Base-by-base conservation (phyloP, 30 jellyfish, hydroid and myxozoan genomes). In the Haliclystus octoradiatus region DNA sequence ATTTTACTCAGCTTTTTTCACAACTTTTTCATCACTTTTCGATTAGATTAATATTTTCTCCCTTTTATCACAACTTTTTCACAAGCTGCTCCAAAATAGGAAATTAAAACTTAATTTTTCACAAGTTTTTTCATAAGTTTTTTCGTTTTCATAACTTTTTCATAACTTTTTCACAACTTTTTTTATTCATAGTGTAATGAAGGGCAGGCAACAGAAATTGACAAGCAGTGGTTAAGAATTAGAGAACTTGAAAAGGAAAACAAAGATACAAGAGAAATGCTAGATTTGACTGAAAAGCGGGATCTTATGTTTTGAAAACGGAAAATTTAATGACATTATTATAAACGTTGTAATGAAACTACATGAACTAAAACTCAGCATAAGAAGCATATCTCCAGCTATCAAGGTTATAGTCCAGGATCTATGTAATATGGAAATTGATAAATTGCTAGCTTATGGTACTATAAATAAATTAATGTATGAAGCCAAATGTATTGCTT, bases 351-450 rank as follows among this genome's bases (percentile, higher is more conserved):
- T 65, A 32, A 65, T 29, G 75, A 65, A 65, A 65, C 65, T 65
- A 22, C 75, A 65, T 33, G 75, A 65, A 32, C 65, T 65, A 0
- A 65, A 65, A 31, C 66, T 65, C 23, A 65, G 65, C 27, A 65
- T 65, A 2, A 28, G 75, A 27, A 26, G 75, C 75, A 65, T 65
- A 26, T 65, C 29, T 14, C 75, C 75, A 31, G 75, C 75, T 12
- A 0, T 65, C n/a, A 65, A 65, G 60, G 26, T 65, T 25, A 31
- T 65, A 26, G 34, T 65, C 34, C 32, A 65, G n/a, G 34, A 65
- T 2, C 26, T 65, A 27, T 29, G 61, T 31, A 65, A 65, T 25
- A 61, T 29, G 0, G 34, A 65, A 15, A 25, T 22, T 65, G 64
- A 65, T 65, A 19, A 32, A 29, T 23, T 65, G 13, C 75, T 65